A percentile compares a stretch with the other conserved stretches of the same genome.
Evolutionary conservation across 2,888 invertebrate species (phyloP).

Genomic region (Syrphus vitripennis): DNA sequence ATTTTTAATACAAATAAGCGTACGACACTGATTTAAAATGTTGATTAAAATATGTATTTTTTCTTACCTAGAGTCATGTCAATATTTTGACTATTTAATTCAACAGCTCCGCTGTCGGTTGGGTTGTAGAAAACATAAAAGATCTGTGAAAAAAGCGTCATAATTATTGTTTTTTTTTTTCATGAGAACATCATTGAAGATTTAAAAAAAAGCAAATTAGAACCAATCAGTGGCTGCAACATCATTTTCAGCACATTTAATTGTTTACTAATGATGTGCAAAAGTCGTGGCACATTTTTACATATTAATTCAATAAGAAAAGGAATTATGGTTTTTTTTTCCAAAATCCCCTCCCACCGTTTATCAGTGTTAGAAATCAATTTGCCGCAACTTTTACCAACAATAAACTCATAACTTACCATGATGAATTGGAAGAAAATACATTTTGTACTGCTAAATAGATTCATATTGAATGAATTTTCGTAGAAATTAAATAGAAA

Average conservation of each 20-base stretch:
- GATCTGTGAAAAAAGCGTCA: slow-evolving; percentile 73
- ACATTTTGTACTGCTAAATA: slow-evolving; percentile 75
- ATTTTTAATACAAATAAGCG: background rate
- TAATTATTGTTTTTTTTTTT: background rate
- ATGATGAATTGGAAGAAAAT: slow-evolving; percentile 74
- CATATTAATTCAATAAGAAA: slow-evolving; percentile 26
- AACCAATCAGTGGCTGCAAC: background rate
- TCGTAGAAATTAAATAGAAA: slow-evolving; percentile 11
- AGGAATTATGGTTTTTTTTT: background rate
- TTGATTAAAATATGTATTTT: slow-evolving; percentile 5
- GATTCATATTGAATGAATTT: slow-evolving; percentile 73
- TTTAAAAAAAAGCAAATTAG: background rate
- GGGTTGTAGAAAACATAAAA: slow-evolving; percentile 86
- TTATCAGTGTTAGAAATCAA: slow-evolving; percentile 21
- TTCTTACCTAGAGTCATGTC: slow-evolving; percentile 91
- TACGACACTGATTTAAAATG: background rate
- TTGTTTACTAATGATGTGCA: slow-evolving; percentile 20
- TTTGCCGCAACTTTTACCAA: slow-evolving; percentile 34
- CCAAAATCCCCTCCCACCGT: slow-evolving; percentile 15
- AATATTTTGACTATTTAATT: slow-evolving; percentile 90
- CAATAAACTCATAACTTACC: slow-evolving; percentile 73
- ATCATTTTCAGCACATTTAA: background rate
- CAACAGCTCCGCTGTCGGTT: slow-evolving; percentile 90
- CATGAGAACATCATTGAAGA: background rate
- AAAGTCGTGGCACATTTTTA: slow-evolving; percentile 63